Percentiles rank a stretch among this genome's conserved stretches.
These are phyloP conservation scores for Drosophila gaucha DNA, from an alignment of 2,888 invertebrate genomes.

Conservation along the genomic window DNA sequence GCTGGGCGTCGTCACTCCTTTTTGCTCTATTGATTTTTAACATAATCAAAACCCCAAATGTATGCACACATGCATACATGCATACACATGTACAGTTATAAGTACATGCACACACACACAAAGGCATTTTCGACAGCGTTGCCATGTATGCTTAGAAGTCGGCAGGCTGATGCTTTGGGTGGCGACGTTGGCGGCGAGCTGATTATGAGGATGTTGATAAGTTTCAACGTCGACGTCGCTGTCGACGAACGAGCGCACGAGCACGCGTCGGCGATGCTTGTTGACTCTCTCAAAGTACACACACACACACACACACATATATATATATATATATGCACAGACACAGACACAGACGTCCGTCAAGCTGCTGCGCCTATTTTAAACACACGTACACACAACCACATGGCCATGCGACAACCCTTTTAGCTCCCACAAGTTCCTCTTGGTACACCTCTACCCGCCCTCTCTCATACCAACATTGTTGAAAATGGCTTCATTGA, in stretches of 20 bases:
- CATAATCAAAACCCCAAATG: constrained; percentile 81
- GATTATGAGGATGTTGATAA: constrained; percentile 81
- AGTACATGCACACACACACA: constrained; percentile 43
- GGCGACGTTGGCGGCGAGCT: constrained; percentile 69
- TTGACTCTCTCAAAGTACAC: constrained; percentile 46
- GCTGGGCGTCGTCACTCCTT: constrained; percentile 72
- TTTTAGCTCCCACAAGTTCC: constrained; percentile 42
- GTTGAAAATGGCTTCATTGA: constrained; percentile 78
- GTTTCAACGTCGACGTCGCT: constrained; percentile 62
- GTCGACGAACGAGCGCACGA: constrained; percentile 39
- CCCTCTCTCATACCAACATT: constrained; percentile 14
- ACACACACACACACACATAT: constrained; percentile 3
- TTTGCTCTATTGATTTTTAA: constrained; percentile 84
- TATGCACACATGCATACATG: constrained; percentile 59
- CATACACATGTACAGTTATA: constrained; percentile 39
- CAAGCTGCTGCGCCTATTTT: constrained; percentile 76
- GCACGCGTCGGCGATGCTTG: constrained; percentile 48
- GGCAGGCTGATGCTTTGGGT: constrained; percentile 39
- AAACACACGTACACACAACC: constrained; percentile 35
- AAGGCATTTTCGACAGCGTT: constrained; percentile 52
- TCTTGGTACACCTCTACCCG: not conserved
- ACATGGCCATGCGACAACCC: constrained; percentile 62
- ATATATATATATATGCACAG: constrained; percentile 3
- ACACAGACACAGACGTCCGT: constrained; percentile 38
- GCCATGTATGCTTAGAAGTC: constrained; percentile 55